Percentiles rank a stretch among this genome's conserved stretches.
phyloP scores from a whole-genome alignment of 1,140 invertebrate genomes.

The Musca domestica region DNA sequence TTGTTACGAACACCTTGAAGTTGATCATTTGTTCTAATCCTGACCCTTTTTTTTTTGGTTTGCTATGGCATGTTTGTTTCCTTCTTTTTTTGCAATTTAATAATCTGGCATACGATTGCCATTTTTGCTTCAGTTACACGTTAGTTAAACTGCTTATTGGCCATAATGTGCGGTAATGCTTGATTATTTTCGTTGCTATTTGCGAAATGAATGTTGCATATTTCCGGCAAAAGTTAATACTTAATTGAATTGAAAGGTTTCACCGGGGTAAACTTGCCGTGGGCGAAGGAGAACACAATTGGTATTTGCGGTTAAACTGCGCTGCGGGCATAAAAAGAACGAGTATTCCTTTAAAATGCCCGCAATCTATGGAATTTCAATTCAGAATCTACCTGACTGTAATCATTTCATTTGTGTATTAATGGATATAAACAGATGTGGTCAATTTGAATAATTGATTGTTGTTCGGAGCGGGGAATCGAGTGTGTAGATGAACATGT shows the following conservation, averaged over 20 bases:
- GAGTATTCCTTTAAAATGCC: background rate
- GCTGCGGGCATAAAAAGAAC: background rate
- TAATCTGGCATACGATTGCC: background rate
- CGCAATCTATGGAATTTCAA: background rate
- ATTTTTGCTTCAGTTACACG: background rate
- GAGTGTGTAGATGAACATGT: too few relatives aligned
- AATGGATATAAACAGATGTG: background rate
- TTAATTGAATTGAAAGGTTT: slow-evolving; percentile 18
- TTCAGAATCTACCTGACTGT: background rate
- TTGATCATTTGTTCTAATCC: background rate
- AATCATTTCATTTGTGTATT: background rate
- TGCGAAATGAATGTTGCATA: background rate
- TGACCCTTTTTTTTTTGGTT: background rate
- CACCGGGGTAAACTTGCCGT: background rate
- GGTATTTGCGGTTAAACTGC: background rate
- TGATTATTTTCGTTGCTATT: slow-evolving; percentile 6
- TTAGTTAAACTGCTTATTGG: slow-evolving; percentile 16
- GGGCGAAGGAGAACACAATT: too few relatives aligned
- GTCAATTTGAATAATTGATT: too few relatives aligned
- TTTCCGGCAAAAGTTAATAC: slow-evolving; percentile 8
- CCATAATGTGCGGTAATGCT: slow-evolving; percentile 16
- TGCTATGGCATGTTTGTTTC: background rate
- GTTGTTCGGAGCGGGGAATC: too few relatives aligned
- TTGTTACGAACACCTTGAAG: too few relatives aligned
- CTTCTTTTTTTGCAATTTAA: slow-evolving; percentile 2